These are phyloP conservation scores for Hipparchia sbordonii DNA, from an alignment of 2,888 invertebrate species.

Conservation along the genomic window DNA sequence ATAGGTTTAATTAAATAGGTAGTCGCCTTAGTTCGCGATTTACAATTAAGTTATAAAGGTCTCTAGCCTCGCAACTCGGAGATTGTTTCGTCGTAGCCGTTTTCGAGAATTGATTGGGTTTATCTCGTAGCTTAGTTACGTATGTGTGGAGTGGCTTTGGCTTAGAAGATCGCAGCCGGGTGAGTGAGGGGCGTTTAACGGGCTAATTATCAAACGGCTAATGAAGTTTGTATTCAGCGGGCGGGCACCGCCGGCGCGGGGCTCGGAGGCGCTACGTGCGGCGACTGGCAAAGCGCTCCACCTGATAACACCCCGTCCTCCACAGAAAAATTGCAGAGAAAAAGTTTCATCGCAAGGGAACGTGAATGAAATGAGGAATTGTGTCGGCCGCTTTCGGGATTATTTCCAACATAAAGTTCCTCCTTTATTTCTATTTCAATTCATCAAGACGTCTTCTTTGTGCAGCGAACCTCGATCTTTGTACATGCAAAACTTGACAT, in stretches of 20 bases:
- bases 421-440: conserved; percentile 77
- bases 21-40: not conserved
- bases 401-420: conserved; percentile 76
- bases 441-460: conserved; percentile 63
- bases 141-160: conserved; percentile 53
- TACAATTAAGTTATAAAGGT: conserved; percentile 1
- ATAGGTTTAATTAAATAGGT: not conserved
- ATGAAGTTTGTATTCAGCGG: conserved; percentile 83
- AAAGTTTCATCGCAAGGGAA: conserved; percentile 82
- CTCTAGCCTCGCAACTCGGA: not conserved
- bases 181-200: conserved; percentile 80
- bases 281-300: conserved; percentile 77
- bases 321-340: conserved; percentile 82
- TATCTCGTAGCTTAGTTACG: conserved; percentile 30
- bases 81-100: conserved; percentile 21
- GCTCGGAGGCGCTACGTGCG: conserved; percentile 72
- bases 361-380: conserved; percentile 83
- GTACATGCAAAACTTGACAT: conserved; percentile 26
- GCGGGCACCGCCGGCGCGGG: conserved; percentile 66
- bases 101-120: conserved; percentile 28
- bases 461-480: conserved; percentile 44
- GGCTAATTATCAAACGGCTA: conserved; percentile 83
- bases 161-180: conserved; percentile 63
- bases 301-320: conserved; percentile 80
- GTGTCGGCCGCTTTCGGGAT: conserved; percentile 78